Percentiles rank a stretch among this genome's conserved stretches.
Conservation (phyloP, 1,140 invertebrate species). For the Dendrolimus punctatus region DNA sequence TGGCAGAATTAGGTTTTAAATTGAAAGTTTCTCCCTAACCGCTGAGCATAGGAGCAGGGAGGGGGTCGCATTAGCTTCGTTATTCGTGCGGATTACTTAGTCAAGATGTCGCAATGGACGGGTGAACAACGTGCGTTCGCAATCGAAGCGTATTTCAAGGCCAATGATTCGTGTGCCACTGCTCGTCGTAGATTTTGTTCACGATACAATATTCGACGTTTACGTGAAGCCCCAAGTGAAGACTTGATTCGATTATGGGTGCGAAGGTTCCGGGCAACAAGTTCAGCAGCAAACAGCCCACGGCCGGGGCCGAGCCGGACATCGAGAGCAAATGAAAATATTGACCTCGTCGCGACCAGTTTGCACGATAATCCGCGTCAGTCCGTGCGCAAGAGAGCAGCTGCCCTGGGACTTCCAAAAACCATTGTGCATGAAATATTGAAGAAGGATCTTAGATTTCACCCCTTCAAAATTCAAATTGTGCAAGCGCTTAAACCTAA, state of each 20-base stretch:
- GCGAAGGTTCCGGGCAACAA: conserved; percentile 6
- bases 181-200: too few relatives aligned
- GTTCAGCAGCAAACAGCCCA: conserved; percentile 6
- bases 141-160: too few relatives aligned
- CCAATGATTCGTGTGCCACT: too few relatives aligned
- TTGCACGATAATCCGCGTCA: conserved; percentile 15
- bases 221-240: too few relatives aligned
- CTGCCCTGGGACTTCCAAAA: conserved; percentile 12
- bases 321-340: conserved; percentile 15
- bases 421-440: conserved; percentile 11
- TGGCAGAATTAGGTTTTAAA: conserved; percentile 13
- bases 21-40: conserved; percentile 8
- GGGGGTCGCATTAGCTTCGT: conserved; percentile 5
- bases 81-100: conserved; percentile 12
- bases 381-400: conserved; percentile 13
- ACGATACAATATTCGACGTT: too few relatives aligned
- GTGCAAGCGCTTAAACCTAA: too few relatives aligned
- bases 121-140: too few relatives aligned
- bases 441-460: conserved; percentile 15
- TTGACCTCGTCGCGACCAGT: conserved; percentile 12
- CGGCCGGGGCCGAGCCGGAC: conserved; percentile 9
- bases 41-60: conserved; percentile 3
- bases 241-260: conserved; percentile 13
- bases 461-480: conserved; percentile 15
- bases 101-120: too few relatives aligned